Percentiles rank a stretch among this genome's conserved stretches.
Evolutionary conservation across 2,888 invertebrate species (phyloP).

Genomic region (Druceiella hillmani): DNA sequence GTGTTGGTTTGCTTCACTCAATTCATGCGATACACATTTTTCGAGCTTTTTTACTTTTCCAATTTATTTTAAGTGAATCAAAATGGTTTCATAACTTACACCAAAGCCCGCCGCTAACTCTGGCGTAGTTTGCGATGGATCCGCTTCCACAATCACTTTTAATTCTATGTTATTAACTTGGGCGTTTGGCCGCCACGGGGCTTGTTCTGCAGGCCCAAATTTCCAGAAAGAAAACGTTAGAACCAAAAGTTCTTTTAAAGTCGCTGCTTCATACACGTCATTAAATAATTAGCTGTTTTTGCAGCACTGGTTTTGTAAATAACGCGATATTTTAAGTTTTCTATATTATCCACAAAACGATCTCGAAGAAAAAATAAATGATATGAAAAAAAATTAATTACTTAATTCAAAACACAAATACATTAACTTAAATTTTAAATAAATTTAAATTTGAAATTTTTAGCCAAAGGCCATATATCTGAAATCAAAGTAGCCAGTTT

Average conservation of each 20-base stretch:
- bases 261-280: slow-evolving; percentile 5
- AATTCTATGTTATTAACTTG: no score
- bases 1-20: slow-evolving; percentile 5
- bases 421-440: no score
- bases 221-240: slow-evolving; percentile 20
- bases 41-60: slow-evolving; percentile 10
- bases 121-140: slow-evolving; percentile 22
- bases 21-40: no score
- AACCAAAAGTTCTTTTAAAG: slow-evolving; percentile 15
- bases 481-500: no score
- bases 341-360: slow-evolving; percentile 16
- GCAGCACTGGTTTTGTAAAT: slow-evolving; percentile 20
- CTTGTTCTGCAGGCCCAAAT: slow-evolving; percentile 15
- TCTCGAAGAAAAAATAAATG: slow-evolving; percentile 9
- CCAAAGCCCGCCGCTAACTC: slow-evolving; percentile 22
- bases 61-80: slow-evolving; percentile 6
- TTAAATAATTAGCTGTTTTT: background rate
- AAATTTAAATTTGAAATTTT: no score
- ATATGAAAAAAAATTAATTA: no score
- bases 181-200: no score
- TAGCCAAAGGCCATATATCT: no score
- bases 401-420: no score
- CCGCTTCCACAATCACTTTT: slow-evolving; percentile 5
- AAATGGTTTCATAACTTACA: slow-evolving; percentile 17
- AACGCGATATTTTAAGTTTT: slow-evolving; percentile 18